Evolutionary conservation across 1,140 invertebrate species (phyloP).

Genomic region (Drosophila pandora): DNA sequence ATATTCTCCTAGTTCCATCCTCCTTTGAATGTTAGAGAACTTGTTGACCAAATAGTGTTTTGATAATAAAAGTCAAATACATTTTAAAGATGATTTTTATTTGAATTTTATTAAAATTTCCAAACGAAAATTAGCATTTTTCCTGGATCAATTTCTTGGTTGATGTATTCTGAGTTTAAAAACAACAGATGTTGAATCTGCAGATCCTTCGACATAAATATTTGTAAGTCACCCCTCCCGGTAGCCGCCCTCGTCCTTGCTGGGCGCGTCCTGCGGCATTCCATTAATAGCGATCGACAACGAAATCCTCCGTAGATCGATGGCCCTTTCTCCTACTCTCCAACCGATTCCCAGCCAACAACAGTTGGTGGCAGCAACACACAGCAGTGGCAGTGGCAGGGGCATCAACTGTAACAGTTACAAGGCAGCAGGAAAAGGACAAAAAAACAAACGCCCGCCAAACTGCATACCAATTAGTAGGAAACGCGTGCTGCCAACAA

Average conservation of each 20-base stretch:
- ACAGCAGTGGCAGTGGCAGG: conserved; percentile 5
- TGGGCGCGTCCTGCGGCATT: background rate
- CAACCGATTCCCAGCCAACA: conserved; percentile 21
- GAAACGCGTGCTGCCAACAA: conserved; percentile 76
- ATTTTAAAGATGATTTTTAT: background rate
- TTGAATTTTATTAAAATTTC: background rate
- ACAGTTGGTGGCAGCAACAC: conserved; percentile 50
- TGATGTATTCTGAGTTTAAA: background rate
- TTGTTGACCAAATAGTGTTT: too few species aligned
- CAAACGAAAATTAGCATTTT: background rate
- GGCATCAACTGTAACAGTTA: conserved; percentile 61
- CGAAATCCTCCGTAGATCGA: conserved; percentile 5
- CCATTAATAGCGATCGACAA: conserved; percentile 2
- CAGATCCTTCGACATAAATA: conserved; percentile 41
- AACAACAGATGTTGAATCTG: conserved; percentile 29
- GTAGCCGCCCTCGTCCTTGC: conserved; percentile 14
- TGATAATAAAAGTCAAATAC: background rate
- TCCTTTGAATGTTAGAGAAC: too few species aligned
- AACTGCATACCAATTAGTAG: conserved; percentile 82
- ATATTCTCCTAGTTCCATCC: too few species aligned
- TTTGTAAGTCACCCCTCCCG: conserved; percentile 39
- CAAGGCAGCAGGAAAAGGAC: conserved; percentile 51
- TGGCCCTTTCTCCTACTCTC: background rate
- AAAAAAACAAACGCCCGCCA: conserved; percentile 72
- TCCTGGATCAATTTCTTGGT: conserved; percentile 5